phyloP scores from a whole-genome alignment of 2,797 vertebrate species.

The Ptychadena robeensis region DNA sequence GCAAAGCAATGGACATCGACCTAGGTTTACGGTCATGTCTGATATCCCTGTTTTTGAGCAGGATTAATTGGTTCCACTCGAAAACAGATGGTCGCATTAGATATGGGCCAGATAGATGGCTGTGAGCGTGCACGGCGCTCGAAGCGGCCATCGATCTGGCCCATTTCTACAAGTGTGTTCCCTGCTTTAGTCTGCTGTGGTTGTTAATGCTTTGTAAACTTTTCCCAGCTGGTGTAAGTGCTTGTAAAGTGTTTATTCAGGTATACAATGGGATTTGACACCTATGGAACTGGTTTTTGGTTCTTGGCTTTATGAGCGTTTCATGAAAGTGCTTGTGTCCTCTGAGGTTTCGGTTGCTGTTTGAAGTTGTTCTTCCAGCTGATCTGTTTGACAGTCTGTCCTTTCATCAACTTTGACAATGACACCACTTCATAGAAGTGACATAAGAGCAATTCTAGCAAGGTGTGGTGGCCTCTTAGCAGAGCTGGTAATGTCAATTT shows the following conservation, averaged over 20 bases:
- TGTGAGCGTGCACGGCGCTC: too few species aligned
- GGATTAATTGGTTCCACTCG: too few species aligned
- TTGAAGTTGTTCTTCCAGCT: constrained; percentile 13
- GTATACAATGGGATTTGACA: not conserved
- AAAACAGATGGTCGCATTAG: too few species aligned
- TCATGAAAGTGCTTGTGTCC: not conserved
- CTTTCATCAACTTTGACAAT: not conserved
- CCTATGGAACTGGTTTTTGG: not conserved
- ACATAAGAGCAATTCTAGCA: not conserved
- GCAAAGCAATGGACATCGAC: too few species aligned
- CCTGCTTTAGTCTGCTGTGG: not conserved
- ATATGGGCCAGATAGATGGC: too few species aligned
- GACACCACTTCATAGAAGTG: not conserved
- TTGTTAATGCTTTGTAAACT: not conserved
- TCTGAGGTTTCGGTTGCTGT: not conserved
- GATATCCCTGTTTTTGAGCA: too few species aligned
- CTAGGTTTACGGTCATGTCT: too few species aligned
- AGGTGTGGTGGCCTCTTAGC: not conserved
- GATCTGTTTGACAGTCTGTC: not conserved
- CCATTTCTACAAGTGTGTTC: too few species aligned
- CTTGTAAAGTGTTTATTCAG: too few species aligned
- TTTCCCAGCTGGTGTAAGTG: not conserved
- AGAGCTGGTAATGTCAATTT: not conserved
- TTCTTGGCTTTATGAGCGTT: not conserved
- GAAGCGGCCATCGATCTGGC: too few species aligned